Evolutionary conservation across 2,888 invertebrate genomes (phyloP), one percentile per base, ranked within the genome.

Genomic region (Ommatoiulus sabulosus): DNA sequence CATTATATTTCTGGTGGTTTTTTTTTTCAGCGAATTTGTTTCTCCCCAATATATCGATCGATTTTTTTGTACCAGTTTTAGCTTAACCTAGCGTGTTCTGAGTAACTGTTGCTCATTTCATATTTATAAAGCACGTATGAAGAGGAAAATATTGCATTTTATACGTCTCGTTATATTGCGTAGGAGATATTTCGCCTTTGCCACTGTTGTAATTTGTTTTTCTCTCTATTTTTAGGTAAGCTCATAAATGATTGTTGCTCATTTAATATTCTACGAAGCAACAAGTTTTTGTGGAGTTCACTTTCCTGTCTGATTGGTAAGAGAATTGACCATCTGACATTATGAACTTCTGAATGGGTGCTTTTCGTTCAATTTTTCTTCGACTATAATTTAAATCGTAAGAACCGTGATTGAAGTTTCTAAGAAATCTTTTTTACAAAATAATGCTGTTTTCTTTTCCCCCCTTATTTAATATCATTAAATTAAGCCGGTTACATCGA

Each of bases 31-130:
- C 63, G n/a, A 63, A n/a, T 52, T 63, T n/a, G 15, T 57, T 63
- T 63, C 63, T n/a, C 12, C 3, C 52, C 52, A 10, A 52, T 63
- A 20, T 63, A 63, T 63, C 63, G 63, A 63, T 63, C 63, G 63
- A 63, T 63, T 63, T 63, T 46, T 46, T 63, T 35, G 35, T 63
- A 63, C 63, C 35, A 63, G n/a, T 63, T 63, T 63, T 63, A 63
- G 63, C 17, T 63, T 63, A 63, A 63, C 63, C n/a, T 63, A 17
- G 15, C 63, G 63, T 63, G 63, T 63, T 3, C 63, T n/a, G 63
- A 63, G 63, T 63, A 63, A 63, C 63, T 63, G 63, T 63, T 63
- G 63, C 63, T 63, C 63, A 63, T 63, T 63, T 63, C 63, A 63
- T 63, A 63, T 63, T 63, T 63, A 63, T 63, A 63, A 63, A 63